Conservation (phyloP, 1,140 invertebrate genomes). For the Sycophila sp. region DNA sequence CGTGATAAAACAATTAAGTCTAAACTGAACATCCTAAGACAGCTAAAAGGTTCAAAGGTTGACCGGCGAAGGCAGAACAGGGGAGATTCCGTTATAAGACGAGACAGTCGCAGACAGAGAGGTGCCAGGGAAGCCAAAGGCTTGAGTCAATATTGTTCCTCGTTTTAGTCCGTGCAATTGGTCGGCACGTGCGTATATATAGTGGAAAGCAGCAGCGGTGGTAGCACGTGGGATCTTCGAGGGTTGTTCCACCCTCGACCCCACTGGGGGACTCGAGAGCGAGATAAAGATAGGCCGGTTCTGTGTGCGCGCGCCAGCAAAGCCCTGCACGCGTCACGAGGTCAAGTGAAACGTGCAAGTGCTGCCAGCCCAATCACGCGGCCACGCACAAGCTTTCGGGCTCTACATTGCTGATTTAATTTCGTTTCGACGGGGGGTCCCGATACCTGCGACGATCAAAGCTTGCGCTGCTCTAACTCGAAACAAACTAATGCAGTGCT, state of each 20-base stretch:
- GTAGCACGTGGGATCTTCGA: neutral
- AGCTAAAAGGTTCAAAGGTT: neutral
- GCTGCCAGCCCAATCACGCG: neutral
- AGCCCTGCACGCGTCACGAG: too few species aligned
- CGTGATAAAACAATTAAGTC: neutral
- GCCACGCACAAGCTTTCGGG: neutral
- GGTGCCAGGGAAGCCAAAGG: neutral
- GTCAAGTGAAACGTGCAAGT: neutral
- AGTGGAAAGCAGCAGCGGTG: too few species aligned
- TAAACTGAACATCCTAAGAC: neutral
- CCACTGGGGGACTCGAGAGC: neutral
- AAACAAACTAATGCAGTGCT: too few species aligned
- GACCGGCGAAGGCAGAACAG: too few species aligned
- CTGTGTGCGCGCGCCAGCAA: too few species aligned
- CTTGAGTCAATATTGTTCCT: conserved; percentile 5
- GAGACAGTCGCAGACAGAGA: conserved; percentile 3
- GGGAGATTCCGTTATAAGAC: too few species aligned
- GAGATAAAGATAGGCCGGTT: neutral
- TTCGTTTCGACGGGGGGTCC: too few species aligned
- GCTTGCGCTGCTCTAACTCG: too few species aligned
- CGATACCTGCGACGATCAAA: too few species aligned
- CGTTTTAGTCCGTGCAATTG: neutral
- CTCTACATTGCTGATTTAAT: too few species aligned
- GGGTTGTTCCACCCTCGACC: too few species aligned
- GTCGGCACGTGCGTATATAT: too few species aligned